Evolutionary conservation across 2,888 invertebrate species (phyloP), one percentile per base, ranked within the genome.

Genomic region (Limenitis camilla): DNA sequence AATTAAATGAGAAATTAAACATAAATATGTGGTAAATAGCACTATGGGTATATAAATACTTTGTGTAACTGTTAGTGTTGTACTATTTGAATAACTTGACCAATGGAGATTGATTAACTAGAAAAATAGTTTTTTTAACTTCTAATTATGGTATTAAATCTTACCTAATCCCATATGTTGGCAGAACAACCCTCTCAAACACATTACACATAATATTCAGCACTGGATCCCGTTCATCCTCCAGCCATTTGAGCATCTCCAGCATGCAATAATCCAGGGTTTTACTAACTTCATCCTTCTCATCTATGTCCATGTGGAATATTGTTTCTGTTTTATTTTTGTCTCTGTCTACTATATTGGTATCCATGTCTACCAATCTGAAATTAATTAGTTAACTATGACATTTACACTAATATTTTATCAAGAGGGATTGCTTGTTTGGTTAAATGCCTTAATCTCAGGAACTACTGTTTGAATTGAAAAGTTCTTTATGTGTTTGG

Each of bases 101-200:
- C 33, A 33, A 7, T 8, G 9, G 4, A 9, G 7, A 33, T 31
- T 41, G 30, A 6, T 41, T 2, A 10, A 30, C n/a, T 5, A 5
- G 6, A 30, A 10, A 30, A 1, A 30, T 41, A 30, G 31, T 28
- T 4, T 30, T 29, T 41, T 10, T 6, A 5, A 10, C 10, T 6
- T 30, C 9, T 33, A 19, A 11, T 19, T 19, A 39, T 11, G 7
- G 5, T 39, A n/a, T 11, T 39, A 19, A 19, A 11, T 3, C 66
- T 66, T 57, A 88, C 88, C 78, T 79, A 35, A 93, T 93, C 30
- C 93, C 94, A 76, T 96, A 92, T 1, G 96, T 96, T 1, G 94
- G 94, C 54, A 98, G 78, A 60, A 98, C 90, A 35, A 94, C 87
- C 66, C 90, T 91, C 65, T 97, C 95, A 76, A 97, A 98, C 3